These are phyloP conservation scores for Nansenia antarctica DNA, from an alignment of 2,113 vertebrate genomes.

Conservation along the genomic window DNA sequence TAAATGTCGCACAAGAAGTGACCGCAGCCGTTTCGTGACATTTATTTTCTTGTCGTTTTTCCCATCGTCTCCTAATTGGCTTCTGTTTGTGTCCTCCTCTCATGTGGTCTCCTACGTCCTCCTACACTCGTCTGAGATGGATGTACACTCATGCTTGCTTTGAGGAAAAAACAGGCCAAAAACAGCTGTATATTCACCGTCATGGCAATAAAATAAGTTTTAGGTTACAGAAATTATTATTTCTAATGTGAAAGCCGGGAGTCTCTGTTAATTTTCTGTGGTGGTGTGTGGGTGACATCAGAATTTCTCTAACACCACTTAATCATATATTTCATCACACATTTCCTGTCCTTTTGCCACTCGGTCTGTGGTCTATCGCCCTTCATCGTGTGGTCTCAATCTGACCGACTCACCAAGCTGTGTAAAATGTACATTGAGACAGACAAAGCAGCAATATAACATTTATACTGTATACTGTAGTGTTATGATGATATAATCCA, in stretches of 20 bases:
- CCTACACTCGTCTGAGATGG: conserved; percentile 56
- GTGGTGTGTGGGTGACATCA: conserved; percentile 57
- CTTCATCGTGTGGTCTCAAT: conserved; percentile 68
- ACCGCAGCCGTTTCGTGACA: conserved; percentile 69
- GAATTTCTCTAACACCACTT: conserved; percentile 26
- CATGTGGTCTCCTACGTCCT: conserved; percentile 65
- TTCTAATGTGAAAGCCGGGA: conserved; percentile 57
- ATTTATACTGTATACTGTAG: conserved; percentile 48
- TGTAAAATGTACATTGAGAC: conserved; percentile 56
- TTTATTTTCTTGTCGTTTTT: conserved; percentile 61
- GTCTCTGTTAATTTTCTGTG: conserved; percentile 48
- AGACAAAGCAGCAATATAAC: conserved; percentile 55
- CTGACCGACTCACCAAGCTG: conserved; percentile 66
- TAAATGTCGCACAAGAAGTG: conserved; percentile 62
- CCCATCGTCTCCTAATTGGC: conserved; percentile 62
- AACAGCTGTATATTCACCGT: conserved; percentile 35
- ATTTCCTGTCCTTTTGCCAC: conserved; percentile 69
- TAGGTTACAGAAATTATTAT: conserved; percentile 62
- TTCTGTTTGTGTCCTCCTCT: conserved; percentile 65
- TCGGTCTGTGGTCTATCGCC: conserved; percentile 66
- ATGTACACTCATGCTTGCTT: conserved; percentile 39
- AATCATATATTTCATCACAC: conserved; percentile 59
- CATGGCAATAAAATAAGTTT: conserved; percentile 28
- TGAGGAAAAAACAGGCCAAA: not conserved
- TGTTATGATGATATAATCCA: conserved; percentile 36